Evolutionary conservation across 2,113 vertebrate species (phyloP), one percentile per base, ranked within the genome.

Genomic region (Chauna torquata): DNA sequence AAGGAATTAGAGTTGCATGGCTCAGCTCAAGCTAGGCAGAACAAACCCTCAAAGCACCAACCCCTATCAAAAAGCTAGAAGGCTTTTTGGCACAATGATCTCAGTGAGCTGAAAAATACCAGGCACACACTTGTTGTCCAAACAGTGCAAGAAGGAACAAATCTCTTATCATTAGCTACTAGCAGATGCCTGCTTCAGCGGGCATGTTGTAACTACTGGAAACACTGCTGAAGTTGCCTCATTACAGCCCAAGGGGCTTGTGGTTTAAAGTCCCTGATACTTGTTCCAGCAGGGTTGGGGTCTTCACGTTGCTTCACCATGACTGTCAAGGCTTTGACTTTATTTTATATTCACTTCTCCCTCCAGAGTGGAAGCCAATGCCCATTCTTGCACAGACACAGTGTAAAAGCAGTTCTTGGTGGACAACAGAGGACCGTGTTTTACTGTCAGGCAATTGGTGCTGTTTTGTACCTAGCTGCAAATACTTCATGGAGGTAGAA

Each of bases 21-120:
- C 89, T 94, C 61, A 55, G 74, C 65, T 95, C 77, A 95, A 89
- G 65, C 61, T 83, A 92, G 74, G 91, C 93, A 92, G 91, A 95
- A 94, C 36, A 71, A 92, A 68, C 55, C 65, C 42, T 92, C 55
- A 77, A 82, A 96, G 72, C 74, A 79, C 32, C 30, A 78, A 44
- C 5, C 13, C 32, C 42, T 24, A 61, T 80, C 36, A 75, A 78
- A 92, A 61, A 82, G 44, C 30, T 38, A 19, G 47, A 16, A 38
- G 38, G 55, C 49, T 74, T 94, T 82, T 58, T 71, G 50, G 57
- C 52, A 54, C 36, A 45, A 72, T 5, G 5, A 55, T 58, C 42
- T 77, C 32, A 40, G 59, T 38, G 45, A 92, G 72, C 82, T 90
- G 80, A 78, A 86, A 88, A 86, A 44, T 76, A 86, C 90, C 76